phyloP scores from a whole-genome alignment of 2,113 vertebrate genomes.

The Stigmatopora nigra region DNA sequence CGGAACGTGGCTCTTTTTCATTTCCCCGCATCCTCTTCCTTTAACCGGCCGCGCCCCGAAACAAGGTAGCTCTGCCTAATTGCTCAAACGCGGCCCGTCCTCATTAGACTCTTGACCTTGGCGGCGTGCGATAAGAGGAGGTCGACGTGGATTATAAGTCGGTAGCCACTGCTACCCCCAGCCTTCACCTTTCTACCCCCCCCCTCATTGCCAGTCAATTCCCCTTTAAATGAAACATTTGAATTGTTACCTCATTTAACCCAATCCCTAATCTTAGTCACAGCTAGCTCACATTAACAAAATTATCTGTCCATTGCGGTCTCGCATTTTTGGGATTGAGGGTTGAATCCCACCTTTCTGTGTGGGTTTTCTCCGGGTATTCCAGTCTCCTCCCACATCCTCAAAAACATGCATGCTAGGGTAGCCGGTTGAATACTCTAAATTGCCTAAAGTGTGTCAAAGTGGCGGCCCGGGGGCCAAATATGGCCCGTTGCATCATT shows the following conservation, averaged over 20 bases:
- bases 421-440: no score
- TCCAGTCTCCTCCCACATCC: no score
- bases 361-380: no score
- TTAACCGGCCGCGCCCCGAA: conserved; percentile 50
- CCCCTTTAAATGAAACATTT: conserved; percentile 30
- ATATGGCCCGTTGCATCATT: no score
- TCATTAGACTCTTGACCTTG: conserved; percentile 72
- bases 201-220: conserved; percentile 51
- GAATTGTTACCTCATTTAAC: not conserved
- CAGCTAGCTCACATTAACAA: no score
- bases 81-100: conserved; percentile 65
- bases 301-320: no score
- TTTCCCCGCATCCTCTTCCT: conserved; percentile 26
- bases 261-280: no score
- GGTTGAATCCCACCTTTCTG: no score
- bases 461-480: no score
- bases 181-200: conserved; percentile 39
- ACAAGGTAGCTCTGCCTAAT: conserved; percentile 65
- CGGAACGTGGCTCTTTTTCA: conserved; percentile 36
- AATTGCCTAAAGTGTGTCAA: no score
- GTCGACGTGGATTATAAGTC: conserved; percentile 61
- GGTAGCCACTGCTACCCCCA: conserved; percentile 34
- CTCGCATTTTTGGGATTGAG: no score
- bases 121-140: conserved; percentile 56
- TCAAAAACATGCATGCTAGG: no score